Evolutionary conservation across 1,140 invertebrate species (phyloP), one percentile per base, ranked within the genome.

Genomic region (Muscidifurax raptorellus): DNA sequence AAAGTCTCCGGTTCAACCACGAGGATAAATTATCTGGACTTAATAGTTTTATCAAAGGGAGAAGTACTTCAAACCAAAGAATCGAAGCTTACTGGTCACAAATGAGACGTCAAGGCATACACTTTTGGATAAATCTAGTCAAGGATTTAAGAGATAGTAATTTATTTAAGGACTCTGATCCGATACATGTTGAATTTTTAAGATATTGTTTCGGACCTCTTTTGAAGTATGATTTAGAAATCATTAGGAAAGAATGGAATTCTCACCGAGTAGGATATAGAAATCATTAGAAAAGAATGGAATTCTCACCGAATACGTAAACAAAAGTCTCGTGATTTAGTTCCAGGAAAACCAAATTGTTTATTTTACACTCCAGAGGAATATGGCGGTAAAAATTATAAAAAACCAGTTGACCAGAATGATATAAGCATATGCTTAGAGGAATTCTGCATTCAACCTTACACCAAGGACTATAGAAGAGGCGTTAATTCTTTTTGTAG

Each of bases 61-160:
- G 52, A 71, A 86, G 82, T 74, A 86, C 74, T 32, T 84, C 82
- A 13, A 84, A 86, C 79, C 80, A 86, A 80, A n/a, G 83, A n/a
- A 86, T 86, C 12, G 83, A 86, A 82, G 30, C 32, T 32, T 86
- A 79, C 36, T 86, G 86, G 78, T 81, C 59, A 52, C 78, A 84
- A 69, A 77, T 86, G 47, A 32, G 86, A 40, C 25, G 40, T 2
- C 36, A 40, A 15, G 64, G 79, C 18, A 15, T 71, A 22, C 36
- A 86, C 83, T 86, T 83, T 72, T 84, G 64, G 80, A 86, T 86
- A 22, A 75, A 76, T 22, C 75, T 85, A 25, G 85, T 86, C 59
- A 86, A 86, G 69, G 83, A 86, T 69, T 47, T 85, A 75, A 44
- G 80, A 47, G 83, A 82, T 79, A 28, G 6, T 12, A 22, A 47